Evolutionary conservation across 2,888 invertebrate genomes (phyloP).

Genomic region (Dynastes maya): DNA sequence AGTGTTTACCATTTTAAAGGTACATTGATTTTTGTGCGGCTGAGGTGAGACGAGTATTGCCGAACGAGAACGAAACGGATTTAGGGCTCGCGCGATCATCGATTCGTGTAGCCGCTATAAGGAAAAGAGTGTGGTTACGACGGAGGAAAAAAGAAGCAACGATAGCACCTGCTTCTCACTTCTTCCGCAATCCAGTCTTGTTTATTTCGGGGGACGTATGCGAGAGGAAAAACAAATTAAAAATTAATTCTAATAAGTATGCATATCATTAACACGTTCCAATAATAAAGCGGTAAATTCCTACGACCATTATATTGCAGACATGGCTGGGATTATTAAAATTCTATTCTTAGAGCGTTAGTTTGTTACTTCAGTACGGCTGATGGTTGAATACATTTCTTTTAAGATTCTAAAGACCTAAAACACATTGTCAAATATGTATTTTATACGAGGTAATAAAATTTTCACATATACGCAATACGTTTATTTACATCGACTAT

Average conservation of each 20-base stretch:
- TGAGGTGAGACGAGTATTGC: conserved; percentile 3
- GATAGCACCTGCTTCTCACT: conserved; percentile 44
- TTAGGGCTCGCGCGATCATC: conserved; percentile 31
- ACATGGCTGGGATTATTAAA: conserved; percentile 17
- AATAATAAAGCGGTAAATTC: conserved; percentile 42
- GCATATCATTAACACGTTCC: conserved; percentile 37
- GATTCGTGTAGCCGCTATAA: conserved; percentile 12
- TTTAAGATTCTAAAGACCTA: conserved; percentile 3
- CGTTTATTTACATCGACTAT: no score
- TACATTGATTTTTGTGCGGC: conserved; percentile 51
- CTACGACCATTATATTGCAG: conserved; percentile 5
- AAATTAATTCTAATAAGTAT: conserved; percentile 43
- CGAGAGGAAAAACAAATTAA: conserved; percentile 46
- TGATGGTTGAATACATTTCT: no score
- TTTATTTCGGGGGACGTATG: conserved; percentile 35
- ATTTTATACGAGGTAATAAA: no score
- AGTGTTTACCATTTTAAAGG: conserved; percentile 50
- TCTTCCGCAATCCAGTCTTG: conserved; percentile 40
- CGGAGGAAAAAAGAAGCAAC: conserved; percentile 34
- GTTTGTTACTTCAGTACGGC: neutral
- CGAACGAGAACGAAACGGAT: conserved; percentile 31
- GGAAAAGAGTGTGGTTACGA: conserved; percentile 16
- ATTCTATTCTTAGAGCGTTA: conserved; percentile 9
- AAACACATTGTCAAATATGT: no score
- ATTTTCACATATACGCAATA: no score